Evolutionary conservation across 1,140 invertebrate genomes (phyloP), one percentile per base, ranked within the genome.

Genomic region (Atta colombica): DNA sequence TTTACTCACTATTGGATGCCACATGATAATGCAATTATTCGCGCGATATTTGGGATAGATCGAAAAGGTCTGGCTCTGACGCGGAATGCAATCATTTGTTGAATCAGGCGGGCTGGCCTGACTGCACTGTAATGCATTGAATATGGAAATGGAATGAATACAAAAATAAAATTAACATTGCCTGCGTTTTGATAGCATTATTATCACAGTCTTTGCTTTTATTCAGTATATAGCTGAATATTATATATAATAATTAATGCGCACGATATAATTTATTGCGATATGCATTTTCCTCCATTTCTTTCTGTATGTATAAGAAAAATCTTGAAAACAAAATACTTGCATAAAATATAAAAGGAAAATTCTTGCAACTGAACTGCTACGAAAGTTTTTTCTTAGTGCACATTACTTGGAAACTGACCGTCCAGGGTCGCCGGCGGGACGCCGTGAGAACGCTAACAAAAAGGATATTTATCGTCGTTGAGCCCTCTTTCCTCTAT

Each of bases 391-490:
- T 89, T 91, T 92, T 88, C 21, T 68, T 21, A 49, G 39, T 25
- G 58, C 85, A 71, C 71, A 77, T 89, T 92, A 93, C 91, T 92
- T 88, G 92, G 92, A 92, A 93, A 91, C 88, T 82, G 75, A 63
- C 68, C 85, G 72, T 88, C 75, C 90, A 68, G n/a, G n/a, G n/a
- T n/a, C n/a, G n/a, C n/a, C n/a, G n/a, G 80, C 69, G 68, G 86
- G 69, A 86, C 72, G 77, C 85, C 77, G 66, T 60, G 65, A 86
- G 82, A 72, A 68, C 63, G 53, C 28, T 25, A 74, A 39, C 88
- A 93, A 93, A 92, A 93, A 93, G 91, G 87, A 93, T 93, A 93
- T 93, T 93, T 93, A 93, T 93, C 91, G 92, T 90, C 69, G 66
- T 74, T 86, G 63, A 88, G 58, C 80, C 66, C 71, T 84, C 87